These are phyloP conservation scores for Sphaerodactylus townsendi DNA, from an alignment of 2,113 vertebrate species.

Conservation along the genomic window DNA sequence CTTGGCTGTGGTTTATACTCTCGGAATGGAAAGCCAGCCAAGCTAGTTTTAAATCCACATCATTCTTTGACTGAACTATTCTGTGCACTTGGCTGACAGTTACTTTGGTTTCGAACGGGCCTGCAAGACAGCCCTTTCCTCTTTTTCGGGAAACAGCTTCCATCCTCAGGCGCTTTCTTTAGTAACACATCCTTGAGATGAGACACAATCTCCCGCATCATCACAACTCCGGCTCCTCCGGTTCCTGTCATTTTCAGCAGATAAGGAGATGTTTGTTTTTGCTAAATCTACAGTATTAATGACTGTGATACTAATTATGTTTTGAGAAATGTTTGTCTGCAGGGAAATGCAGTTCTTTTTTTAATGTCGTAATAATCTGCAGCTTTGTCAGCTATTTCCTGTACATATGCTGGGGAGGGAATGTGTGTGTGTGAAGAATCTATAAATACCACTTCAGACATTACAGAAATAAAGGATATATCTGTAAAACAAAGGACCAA, in stretches of 20 bases:
- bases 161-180: conserved; percentile 30
- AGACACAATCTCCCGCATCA: conserved; percentile 31
- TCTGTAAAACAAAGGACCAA: neutral
- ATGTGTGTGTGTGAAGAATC: neutral
- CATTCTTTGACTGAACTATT: neutral
- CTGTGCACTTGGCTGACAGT: conserved; percentile 8
- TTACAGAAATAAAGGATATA: neutral
- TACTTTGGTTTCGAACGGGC: neutral
- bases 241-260: conserved; percentile 39
- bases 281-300: conserved; percentile 37
- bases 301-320: conserved; percentile 17
- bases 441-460: neutral
- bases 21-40: neutral
- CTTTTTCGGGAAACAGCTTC: conserved; percentile 37
- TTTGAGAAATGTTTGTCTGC: conserved; percentile 29
- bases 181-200: conserved; percentile 22
- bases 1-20: too few species aligned
- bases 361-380: conserved; percentile 26
- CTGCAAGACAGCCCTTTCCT: neutral
- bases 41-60: neutral
- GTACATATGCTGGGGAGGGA: neutral
- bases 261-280: neutral
- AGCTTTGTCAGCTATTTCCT: neutral
- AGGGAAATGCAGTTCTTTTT: conserved; percentile 25
- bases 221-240: conserved; percentile 40